Percentiles rank a stretch among this genome's conserved stretches.
These are phyloP conservation scores for Odocoileus hemionus DNA, from an alignment of 2,113 vertebrate genomes.

Conservation along the genomic window DNA sequence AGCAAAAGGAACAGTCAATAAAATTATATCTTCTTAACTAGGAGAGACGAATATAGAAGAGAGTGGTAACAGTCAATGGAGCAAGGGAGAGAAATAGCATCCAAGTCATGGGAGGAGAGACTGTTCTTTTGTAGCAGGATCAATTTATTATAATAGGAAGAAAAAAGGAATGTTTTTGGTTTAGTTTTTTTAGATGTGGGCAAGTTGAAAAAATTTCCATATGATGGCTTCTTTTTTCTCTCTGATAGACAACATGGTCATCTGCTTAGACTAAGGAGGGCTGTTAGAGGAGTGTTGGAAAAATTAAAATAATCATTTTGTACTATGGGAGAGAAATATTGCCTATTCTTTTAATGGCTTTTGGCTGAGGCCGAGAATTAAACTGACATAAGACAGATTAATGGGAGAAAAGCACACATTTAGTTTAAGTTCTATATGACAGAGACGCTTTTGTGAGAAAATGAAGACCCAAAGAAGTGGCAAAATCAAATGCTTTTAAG, in stretches of 20 bases:
- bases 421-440: background rate
- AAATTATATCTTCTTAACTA: background rate
- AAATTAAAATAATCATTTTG: background rate
- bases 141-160: background rate
- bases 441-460: background rate
- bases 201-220: background rate
- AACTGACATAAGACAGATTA: background rate
- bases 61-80: background rate
- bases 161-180: background rate
- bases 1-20: background rate
- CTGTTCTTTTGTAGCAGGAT: background rate
- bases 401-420: background rate
- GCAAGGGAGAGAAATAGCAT: background rate
- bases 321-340: background rate
- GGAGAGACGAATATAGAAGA: background rate
- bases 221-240: background rate
- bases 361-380: background rate
- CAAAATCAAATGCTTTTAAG: background rate
- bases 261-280: background rate
- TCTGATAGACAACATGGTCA: background rate
- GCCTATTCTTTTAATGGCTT: background rate
- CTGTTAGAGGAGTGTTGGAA: background rate
- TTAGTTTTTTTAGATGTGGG: background rate
- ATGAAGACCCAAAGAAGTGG: background rate
- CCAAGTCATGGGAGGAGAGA: background rate